A percentile compares a stretch with the other conserved stretches of the same genome.
Evolutionary conservation across 2,797 vertebrate species (phyloP).

Genomic region (Babyrousa celebensis): DNA sequence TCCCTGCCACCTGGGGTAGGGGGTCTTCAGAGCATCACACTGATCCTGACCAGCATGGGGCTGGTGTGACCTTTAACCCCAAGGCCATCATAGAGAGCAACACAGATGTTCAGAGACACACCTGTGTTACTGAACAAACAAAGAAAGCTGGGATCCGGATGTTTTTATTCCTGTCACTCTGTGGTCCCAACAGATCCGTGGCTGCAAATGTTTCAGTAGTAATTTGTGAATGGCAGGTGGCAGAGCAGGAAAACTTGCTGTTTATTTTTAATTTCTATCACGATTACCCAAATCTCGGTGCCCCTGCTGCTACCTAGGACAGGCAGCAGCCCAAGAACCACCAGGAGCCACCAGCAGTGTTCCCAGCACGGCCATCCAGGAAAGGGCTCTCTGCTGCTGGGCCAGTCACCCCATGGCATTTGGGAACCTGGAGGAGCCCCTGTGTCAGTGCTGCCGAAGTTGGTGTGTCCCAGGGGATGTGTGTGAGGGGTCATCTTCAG

Average conservation of each 20-base stretch:
- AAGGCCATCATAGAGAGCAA: neutral
- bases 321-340: neutral
- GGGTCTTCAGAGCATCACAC: fast-evolving
- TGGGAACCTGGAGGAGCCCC: neutral
- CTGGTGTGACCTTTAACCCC: neutral
- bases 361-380: conserved; percentile 21
- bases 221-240: neutral
- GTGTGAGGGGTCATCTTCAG: neutral
- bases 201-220: neutral
- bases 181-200: fast-evolving
- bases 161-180: too few relatives aligned
- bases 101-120: neutral
- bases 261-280: neutral
- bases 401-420: neutral
- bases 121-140: neutral
- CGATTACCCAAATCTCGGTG: neutral
- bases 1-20: neutral
- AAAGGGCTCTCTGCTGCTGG: neutral
- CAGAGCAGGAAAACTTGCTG: neutral
- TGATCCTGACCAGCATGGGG: neutral
- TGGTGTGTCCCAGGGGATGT: neutral
- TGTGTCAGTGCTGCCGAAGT: neutral
- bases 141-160: neutral
- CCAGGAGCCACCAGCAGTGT: neutral
- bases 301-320: neutral